Evolutionary conservation across 2,888 invertebrate genomes (phyloP), one percentile per base, ranked within the genome.

Genomic region (Heliconius hortense): DNA sequence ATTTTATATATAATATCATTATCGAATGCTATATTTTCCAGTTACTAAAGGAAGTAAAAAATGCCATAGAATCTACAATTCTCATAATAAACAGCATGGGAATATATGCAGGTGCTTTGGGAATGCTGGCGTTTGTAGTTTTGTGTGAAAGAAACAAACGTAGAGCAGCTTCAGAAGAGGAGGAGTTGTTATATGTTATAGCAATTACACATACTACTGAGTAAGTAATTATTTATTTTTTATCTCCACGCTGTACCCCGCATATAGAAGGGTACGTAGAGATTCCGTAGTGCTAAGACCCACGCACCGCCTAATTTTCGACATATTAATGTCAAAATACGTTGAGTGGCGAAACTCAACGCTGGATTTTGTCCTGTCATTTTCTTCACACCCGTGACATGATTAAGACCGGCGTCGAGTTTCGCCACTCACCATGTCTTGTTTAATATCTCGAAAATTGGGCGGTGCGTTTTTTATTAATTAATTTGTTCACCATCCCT

Each of bases 101-200:
- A 0, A 84, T 92, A 10, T 97, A 95, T 83, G 96, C 96, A 0
- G 96, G 95, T 0, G 86, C 91, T 2, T 89, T 96, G 76, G 94
- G 95, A 0, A 90, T 96, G 11, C 84, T 96, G 2, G 93, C 95
- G 0, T 93, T 95, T 74, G 89, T 95, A 3, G 68, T 77, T 7
- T 3, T 72, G 7, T 73, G 77, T 28, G 79, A 79, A 53, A 72
- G 79, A 8, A 59, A 64, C 4, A 77, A 77, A 59, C 77, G 79
- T 13, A 71, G 77, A 67, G 70, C 77, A 2, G 10, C 24, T 18
- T 63, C 62, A 5, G 67, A 74, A 48, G 70, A 74, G 7, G 79
- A 77, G 71, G 82, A 84, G 39, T 78, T 84, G 8, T 75, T 94
- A 1, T 91, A 87, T 74, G 84, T 81, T 72, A 75, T 86, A 18